Base-by-base conservation (phyloP, 2,113 vertebrate genomes). In the Lepus europaeus region DNA sequence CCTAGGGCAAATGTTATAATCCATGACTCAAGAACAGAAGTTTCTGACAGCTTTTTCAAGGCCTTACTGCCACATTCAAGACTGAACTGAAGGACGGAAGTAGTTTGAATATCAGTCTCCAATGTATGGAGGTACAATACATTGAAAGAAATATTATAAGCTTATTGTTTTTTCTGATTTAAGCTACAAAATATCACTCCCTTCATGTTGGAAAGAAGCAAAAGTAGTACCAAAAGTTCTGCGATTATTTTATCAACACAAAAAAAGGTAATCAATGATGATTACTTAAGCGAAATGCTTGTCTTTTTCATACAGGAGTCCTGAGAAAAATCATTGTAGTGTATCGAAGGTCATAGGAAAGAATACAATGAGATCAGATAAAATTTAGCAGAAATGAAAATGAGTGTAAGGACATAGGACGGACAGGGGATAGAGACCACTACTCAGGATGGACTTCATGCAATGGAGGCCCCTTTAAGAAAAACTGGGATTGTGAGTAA, bases 251-350 rank as follows among this genome's bases (percentile, higher is more conserved):
- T 73, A 83, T 53, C 70, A 72, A 72, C 56, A 74, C 33, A 20
- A 70, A 53, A 53, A 29, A 53, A 16, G 45, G 45, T 45, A 45
- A 90, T 92, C 72, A 89, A 45, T 74, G 23, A 73, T 69, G n/a
- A 82, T 95, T 90, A 84, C 31, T 90, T 80, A 90, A 96, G 39
- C 49, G 82, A 92, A 93, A 53, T 64, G 29, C 3, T 93, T 74
- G 79, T 72, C 22, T 91, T n/a, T 76, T 94, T 88, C 85, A 85
- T 64, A 2, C 33, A 70, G 31, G 51, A 78, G 31, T 11, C 23
- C 45, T 73, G 20, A 88, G 16, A 31, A 85, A 94, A 73, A 85
- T 79, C 25, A 51, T 74, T 39, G 31, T 17, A 25, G 31, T 66
- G 25, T 86, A 56, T 70, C 59, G 1, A 29, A 91, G 29, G 23